phyloP scores from a whole-genome alignment of 2,113 vertebrate genomes.

The Helogale parvula region DNA sequence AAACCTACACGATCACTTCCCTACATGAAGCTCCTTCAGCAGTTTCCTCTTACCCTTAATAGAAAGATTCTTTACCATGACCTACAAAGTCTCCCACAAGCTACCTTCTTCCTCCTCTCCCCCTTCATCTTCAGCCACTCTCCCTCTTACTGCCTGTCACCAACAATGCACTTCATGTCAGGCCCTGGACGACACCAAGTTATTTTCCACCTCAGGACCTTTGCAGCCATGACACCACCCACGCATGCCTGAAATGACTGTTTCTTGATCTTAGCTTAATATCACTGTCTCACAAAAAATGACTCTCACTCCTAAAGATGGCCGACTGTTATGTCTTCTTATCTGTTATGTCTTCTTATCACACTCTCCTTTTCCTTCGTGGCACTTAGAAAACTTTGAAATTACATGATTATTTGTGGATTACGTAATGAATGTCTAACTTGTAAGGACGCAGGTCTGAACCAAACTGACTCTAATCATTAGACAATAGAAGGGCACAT shows the following conservation, averaged over 20 bases:
- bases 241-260: neutral
- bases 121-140: neutral
- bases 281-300: neutral
- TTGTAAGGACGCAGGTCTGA: no score
- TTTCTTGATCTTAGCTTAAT: slow-evolving; percentile 8
- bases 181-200: neutral
- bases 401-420: neutral
- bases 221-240: neutral
- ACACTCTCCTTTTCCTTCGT: neutral
- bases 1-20: neutral
- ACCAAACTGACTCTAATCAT: no score
- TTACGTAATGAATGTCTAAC: neutral
- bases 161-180: neutral
- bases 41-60: neutral
- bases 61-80: neutral
- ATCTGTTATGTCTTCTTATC: neutral
- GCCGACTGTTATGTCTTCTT: neutral
- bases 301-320: neutral
- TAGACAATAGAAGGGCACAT: no score
- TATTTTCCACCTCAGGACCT: neutral
- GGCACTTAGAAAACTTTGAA: neutral
- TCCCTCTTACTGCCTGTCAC: neutral
- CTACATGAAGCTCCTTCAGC: neutral
- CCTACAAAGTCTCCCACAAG: neutral
- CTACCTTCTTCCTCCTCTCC: neutral